Percentiles rank a stretch among this genome's conserved stretches.
phyloP scores from a whole-genome alignment of 2,797 vertebrate species.

The Enteromius radiatus region DNA sequence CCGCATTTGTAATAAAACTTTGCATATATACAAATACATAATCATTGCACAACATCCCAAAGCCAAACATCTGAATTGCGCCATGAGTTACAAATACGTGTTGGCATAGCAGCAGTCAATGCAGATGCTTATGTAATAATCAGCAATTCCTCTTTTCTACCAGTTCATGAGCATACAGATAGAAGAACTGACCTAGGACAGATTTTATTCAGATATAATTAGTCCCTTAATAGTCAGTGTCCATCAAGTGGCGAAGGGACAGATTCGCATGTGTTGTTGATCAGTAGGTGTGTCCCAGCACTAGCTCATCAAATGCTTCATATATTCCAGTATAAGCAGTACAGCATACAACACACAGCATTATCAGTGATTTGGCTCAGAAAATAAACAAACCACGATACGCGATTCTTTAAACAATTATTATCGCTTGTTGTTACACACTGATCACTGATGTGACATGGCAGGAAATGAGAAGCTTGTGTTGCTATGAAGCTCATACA shows the following conservation, averaged over 20 bases:
- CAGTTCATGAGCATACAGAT: not conserved
- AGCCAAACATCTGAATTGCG: not conserved
- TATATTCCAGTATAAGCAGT: not conserved
- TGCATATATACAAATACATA: not conserved
- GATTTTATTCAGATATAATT: not conserved
- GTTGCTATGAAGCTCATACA: not conserved
- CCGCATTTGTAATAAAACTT: not conserved
- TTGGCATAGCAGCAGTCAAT: not conserved
- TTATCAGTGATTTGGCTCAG: not conserved
- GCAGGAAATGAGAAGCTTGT: constrained; percentile 44
- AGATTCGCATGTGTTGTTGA: constrained; percentile 32
- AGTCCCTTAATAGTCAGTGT: not conserved
- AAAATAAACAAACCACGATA: not conserved
- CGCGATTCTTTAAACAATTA: not conserved
- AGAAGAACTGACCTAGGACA: not conserved
- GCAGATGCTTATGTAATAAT: constrained; percentile 23
- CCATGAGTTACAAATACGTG: not conserved
- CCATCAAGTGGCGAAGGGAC: not conserved
- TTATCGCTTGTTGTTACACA: not conserved
- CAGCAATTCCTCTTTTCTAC: not conserved
- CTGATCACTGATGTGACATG: constrained; percentile 29
- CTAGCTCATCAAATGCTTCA: not conserved
- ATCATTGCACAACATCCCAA: not conserved
- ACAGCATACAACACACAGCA: not conserved
- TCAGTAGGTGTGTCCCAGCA: constrained; percentile 52